phyloP scores from a whole-genome alignment of 2,888 invertebrate species.

The Microctonus hyperodae region DNA sequence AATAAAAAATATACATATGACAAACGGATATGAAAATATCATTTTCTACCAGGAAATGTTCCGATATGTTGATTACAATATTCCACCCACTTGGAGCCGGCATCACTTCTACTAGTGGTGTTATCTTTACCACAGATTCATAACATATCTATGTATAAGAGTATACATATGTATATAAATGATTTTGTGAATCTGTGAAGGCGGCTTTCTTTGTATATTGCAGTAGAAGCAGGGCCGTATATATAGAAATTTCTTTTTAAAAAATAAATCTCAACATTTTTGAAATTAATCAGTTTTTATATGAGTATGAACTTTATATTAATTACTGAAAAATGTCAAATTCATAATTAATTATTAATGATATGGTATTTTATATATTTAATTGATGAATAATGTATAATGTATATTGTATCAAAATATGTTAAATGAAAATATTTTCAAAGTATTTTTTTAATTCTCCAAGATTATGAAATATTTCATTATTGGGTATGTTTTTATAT shows the following conservation, averaged over 20 bases:
- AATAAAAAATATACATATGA: no score
- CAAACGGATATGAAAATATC: conserved; percentile 11
- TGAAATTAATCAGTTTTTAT: background rate
- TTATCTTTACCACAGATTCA: conserved; percentile 21
- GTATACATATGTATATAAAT: no score
- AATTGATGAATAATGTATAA: no score
- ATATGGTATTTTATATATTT: no score
- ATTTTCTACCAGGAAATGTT: conserved; percentile 15
- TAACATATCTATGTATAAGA: background rate
- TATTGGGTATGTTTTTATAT: conserved; percentile 20
- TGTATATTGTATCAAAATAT: no score
- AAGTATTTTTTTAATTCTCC: conserved; percentile 48
- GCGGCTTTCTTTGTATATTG: conserved; percentile 8
- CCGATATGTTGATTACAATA: conserved; percentile 1
- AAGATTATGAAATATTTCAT: conserved; percentile 46
- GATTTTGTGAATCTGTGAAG: conserved; percentile 6
- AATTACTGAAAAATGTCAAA: no score
- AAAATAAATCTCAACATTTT: background rate
- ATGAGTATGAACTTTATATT: background rate
- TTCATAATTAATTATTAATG: no score
- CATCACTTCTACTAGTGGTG: conserved; percentile 11
- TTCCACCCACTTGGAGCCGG: conserved; percentile 3
- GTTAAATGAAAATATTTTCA: conserved; percentile 25
- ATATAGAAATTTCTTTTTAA: background rate
- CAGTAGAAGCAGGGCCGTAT: conserved; percentile 10